Base-by-base conservation (phyloP, 2,113 vertebrate species). In the Bos javanicus region DNA sequence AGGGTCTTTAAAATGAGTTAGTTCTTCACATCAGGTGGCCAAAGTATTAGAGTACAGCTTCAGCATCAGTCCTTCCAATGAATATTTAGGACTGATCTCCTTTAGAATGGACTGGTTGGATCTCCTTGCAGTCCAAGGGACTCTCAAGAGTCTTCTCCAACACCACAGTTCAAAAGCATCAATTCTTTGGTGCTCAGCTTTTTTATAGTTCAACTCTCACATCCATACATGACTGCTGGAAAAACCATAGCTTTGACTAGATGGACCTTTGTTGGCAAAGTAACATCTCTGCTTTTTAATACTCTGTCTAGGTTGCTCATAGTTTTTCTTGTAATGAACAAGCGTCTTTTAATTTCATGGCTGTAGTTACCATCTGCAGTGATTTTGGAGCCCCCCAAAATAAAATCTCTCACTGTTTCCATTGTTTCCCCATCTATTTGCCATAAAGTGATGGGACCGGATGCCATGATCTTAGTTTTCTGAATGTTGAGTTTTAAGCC, bases 101-200 rank as follows among this genome's bases (percentile, higher is more conserved):
- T 39, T 39, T 71, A 39, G 67, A n/a, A 39, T 71, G 2, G 5
- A 71, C 19, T 71, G n/a, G 5, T 23, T 71, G n/a, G 19, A 71
- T 71, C n/a, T 71, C n/a, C 10, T 12, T 39, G 19, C 19, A 1
- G n/a, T 71, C 67, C 67, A 71, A 71, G 10, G n/a, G n/a, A 71
- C n/a, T 21, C 64, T 71, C 67, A 71, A 71, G 67, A 12, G 19
- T 39, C 0, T 71, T 71, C 67, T 71, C n/a, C 19, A 71, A 39
- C 10, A 71, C 19, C n/a, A 12, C 67, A 71, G n/a, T 71, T 71
- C 19, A 71, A 71, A 71, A 39, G 2, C 67, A 71, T 71, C n/a
- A 6, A 23, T 71, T 71, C n/a, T 71, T 36, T 0, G 0, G 4
- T 12, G 5, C 19, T 71, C 67, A 71, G n/a, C 67, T 71, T 39